Percentiles rank a stretch among this genome's conserved stretches.
phyloP scores from a whole-genome alignment of 2,888 invertebrate species.

The Pteria penguin region DNA sequence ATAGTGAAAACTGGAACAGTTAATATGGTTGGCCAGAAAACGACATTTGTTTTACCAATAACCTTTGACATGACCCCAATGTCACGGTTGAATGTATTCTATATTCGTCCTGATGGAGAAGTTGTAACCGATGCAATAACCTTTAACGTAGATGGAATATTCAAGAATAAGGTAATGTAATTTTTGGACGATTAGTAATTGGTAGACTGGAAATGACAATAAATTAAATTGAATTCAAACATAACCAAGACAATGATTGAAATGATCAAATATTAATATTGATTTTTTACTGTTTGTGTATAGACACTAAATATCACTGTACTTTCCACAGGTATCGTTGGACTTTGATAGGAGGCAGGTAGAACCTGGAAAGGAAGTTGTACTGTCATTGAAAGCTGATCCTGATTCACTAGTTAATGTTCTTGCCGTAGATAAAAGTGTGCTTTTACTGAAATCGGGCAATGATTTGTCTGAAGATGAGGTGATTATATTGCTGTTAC shows the following conservation, averaged over 20 bases:
- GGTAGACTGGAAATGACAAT: too few species aligned
- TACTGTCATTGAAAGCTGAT: slow-evolving; percentile 89
- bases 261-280: too few species aligned
- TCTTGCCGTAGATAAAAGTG: slow-evolving; percentile 92
- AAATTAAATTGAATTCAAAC: too few species aligned
- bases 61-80: slow-evolving; percentile 83
- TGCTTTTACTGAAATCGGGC: slow-evolving; percentile 86
- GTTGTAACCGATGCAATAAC: slow-evolving; percentile 90
- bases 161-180: slow-evolving; percentile 84
- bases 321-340: slow-evolving; percentile 82
- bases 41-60: slow-evolving; percentile 84
- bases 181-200: too few species aligned
- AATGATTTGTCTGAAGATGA: slow-evolving; percentile 84
- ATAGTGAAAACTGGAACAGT: slow-evolving; percentile 49
- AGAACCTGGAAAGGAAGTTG: slow-evolving; percentile 88
- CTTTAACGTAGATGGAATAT: slow-evolving; percentile 87
- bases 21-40: slow-evolving; percentile 11
- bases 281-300: too few species aligned
- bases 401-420: slow-evolving; percentile 93
- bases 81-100: slow-evolving; percentile 89
- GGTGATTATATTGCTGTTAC: slow-evolving; percentile 70
- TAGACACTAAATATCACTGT: too few species aligned
- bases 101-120: slow-evolving; percentile 82
- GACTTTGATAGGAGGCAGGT: slow-evolving; percentile 82
- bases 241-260: too few species aligned